Base-by-base conservation (phyloP, 2,113 vertebrate species). In the Bucco capensis region DNA sequence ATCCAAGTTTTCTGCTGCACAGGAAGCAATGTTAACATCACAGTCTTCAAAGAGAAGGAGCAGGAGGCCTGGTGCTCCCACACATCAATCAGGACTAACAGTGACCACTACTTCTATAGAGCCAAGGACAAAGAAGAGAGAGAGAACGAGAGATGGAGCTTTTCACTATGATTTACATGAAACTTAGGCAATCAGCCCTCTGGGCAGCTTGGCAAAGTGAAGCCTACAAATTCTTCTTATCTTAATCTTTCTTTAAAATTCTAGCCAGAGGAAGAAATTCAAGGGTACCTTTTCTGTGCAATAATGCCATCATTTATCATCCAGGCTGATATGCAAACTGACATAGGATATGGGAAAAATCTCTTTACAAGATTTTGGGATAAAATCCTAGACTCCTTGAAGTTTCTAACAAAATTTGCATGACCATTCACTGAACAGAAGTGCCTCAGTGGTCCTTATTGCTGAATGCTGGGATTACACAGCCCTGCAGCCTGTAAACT, bases 231-330 rank as follows among this genome's bases (percentile, higher is more conserved):
- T 77, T 66, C 5, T 10, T 90, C 86, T 80, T 72, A 83, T 93
- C 70, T 82, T 90, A 82, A 87, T 82, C 74, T 82, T 89, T 69
- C 66, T 67, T 95, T 75, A 88, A 90, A 93, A 92, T 82, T 91
- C 74, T 78, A 87, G 35, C 77, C 86, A 89, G 86, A 87, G 66
- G 61, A 89, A 90, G 35, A 89, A 93, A 94, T 69, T 72, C 77
- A 84, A 83, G 65, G 57, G 44, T 93, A 78, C 49, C 19, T 81
- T 86, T 92, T 78, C 83, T 75, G 53, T 31, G 38, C 46, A 83
- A 81, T 81, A 88, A 49, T 81, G 44, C 24, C 31, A 31, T 40
- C 61, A 60, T 92, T 91, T 87, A 33, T 89, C 71, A 77, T 51
- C 54, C 50, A 77, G 33, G 40, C 58, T 61, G 71, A 85, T 64